Percentiles rank a stretch among this genome's conserved stretches.
phyloP scores from a whole-genome alignment of 2,888 invertebrate species.

The Zonitis immaculata region DNA sequence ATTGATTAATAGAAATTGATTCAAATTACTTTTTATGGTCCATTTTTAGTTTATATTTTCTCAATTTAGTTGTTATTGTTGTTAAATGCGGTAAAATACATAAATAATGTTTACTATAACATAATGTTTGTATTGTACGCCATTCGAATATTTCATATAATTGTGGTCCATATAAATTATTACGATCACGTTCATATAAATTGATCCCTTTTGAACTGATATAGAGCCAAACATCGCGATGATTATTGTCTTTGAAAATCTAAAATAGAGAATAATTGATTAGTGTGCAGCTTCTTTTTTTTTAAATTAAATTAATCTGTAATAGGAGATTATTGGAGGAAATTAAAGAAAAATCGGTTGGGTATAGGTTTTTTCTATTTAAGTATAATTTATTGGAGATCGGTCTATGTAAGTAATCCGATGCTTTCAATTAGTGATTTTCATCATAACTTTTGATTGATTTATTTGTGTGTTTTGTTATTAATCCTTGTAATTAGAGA shows the following conservation, averaged over 20 bases:
- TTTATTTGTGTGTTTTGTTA: too few relatives aligned
- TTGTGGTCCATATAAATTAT: constrained; percentile 44
- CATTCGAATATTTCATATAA: constrained; percentile 55
- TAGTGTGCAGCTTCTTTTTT: neutral
- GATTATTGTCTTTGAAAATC: constrained; percentile 56
- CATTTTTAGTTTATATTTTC: constrained; percentile 71
- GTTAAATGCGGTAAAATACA: constrained; percentile 53
- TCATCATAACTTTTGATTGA: too few relatives aligned
- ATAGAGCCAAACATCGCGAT: constrained; percentile 59
- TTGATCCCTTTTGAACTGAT: constrained; percentile 62
- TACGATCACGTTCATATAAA: constrained; percentile 54
- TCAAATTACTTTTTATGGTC: constrained; percentile 61
- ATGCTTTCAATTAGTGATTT: too few relatives aligned
- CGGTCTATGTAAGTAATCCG: too few relatives aligned
- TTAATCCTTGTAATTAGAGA: too few relatives aligned
- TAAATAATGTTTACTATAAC: constrained; percentile 69
- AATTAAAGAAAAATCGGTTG: too few relatives aligned
- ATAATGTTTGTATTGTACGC: constrained; percentile 71
- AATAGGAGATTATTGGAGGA: too few relatives aligned
- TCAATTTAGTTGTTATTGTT: constrained; percentile 52
- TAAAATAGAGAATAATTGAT: constrained; percentile 25
- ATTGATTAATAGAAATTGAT: neutral
- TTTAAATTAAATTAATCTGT: too few relatives aligned
- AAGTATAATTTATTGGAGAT: too few relatives aligned
- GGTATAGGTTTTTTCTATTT: too few relatives aligned